Evolutionary conservation across 1,140 invertebrate genomes (phyloP).

Genomic region (Lucilia sericata): DNA sequence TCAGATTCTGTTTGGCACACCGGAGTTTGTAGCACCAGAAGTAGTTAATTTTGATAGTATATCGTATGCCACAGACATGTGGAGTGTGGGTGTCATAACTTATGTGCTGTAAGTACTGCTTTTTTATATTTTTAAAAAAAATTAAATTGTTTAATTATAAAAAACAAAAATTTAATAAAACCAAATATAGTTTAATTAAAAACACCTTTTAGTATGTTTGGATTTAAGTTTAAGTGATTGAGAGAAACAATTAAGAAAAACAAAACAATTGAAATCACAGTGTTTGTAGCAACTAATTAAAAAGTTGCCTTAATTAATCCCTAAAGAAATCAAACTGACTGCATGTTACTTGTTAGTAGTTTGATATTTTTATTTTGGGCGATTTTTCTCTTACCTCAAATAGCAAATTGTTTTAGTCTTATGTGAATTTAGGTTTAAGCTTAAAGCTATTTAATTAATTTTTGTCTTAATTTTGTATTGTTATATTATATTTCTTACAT

Average conservation of each 20-base stretch:
- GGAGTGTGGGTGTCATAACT: slow-evolving; percentile 97
- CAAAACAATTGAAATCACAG: background rate
- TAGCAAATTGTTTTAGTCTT: background rate
- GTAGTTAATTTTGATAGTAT: slow-evolving; percentile 98
- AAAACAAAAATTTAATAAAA: too few species aligned
- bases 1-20: slow-evolving; percentile 95
- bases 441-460: slow-evolving; percentile 26
- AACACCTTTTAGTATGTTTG: background rate
- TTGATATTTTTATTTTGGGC: background rate
- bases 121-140: background rate
- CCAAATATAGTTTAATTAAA: background rate
- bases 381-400: background rate
- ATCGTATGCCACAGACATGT: slow-evolving; percentile 95
- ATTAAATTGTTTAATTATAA: background rate
- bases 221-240: too few species aligned
- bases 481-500: background rate
- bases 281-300: background rate
- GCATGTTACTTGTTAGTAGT: background rate
- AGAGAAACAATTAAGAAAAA: background rate
- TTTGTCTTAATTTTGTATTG: slow-evolving; percentile 28
- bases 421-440: slow-evolving; percentile 1
- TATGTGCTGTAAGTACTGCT: slow-evolving; percentile 92
- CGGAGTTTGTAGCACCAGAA: slow-evolving; percentile 98
- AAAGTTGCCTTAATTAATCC: slow-evolving; percentile 15
- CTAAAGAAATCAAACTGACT: slow-evolving; percentile 1